phyloP scores from a whole-genome alignment of 2,113 vertebrate species.

The Agelaius phoeniceus region DNA sequence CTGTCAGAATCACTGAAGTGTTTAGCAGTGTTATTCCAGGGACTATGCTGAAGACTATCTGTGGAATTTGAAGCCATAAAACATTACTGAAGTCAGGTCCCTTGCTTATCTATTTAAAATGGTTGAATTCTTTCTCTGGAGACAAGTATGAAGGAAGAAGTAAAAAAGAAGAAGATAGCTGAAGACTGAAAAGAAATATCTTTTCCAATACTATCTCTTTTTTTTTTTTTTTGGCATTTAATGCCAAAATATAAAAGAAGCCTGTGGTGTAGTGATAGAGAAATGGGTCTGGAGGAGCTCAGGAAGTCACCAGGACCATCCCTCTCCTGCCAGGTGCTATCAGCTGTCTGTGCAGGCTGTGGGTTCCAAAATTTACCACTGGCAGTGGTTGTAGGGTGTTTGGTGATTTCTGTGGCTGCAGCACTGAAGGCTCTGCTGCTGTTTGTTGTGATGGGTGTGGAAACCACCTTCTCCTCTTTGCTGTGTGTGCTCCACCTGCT shows the following conservation, averaged over 20 bases:
- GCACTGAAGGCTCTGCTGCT: background rate
- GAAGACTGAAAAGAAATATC: background rate
- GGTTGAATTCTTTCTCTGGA: background rate
- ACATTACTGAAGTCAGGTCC: background rate
- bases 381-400: background rate
- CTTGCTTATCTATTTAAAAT: background rate
- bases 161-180: background rate
- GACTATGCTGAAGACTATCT: background rate
- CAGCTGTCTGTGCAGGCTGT: background rate
- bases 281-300: background rate
- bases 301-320: background rate
- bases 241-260: background rate
- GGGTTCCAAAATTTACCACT: background rate
- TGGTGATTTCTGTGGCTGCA: background rate
- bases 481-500: background rate
- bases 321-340: background rate
- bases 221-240: background rate
- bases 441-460: background rate
- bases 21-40: constrained; percentile 51
- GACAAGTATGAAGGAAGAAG: background rate
- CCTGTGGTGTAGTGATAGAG: background rate
- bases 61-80: constrained; percentile 22
- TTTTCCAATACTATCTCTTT: background rate
- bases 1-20: constrained; percentile 61
- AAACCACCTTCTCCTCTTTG: background rate